phyloP scores from a whole-genome alignment of 2,797 vertebrate species.

The Trachops cirrhosus region DNA sequence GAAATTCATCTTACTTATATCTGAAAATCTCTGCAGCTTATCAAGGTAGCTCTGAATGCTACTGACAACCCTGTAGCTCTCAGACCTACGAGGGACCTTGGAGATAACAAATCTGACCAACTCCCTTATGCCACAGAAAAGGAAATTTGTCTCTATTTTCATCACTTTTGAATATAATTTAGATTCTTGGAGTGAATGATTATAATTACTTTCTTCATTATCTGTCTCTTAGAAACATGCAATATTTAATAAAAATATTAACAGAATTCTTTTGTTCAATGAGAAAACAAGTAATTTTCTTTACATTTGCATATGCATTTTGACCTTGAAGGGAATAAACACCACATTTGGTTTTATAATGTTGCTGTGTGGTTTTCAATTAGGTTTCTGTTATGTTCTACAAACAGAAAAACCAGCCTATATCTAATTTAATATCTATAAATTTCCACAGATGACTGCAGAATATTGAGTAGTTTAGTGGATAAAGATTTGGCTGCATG shows the following conservation, averaged over 20 bases:
- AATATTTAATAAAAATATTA: conserved; percentile 37
- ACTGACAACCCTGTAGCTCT: neutral
- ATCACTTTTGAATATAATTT: conserved; percentile 29
- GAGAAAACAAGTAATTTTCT: conserved; percentile 38
- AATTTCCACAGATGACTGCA: conserved; percentile 70
- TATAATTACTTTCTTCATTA: neutral
- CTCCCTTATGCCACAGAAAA: neutral
- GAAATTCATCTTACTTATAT: conserved; percentile 46
- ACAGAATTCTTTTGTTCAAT: neutral
- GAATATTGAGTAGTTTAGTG: conserved; percentile 40
- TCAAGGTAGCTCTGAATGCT: neutral
- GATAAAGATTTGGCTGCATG: conserved; percentile 48
- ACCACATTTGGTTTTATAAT: conserved; percentile 50
- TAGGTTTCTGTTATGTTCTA: conserved; percentile 57
- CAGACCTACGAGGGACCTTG: neutral
- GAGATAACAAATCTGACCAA: neutral
- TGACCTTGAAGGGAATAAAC: conserved; percentile 44
- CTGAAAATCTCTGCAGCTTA: conserved; percentile 17
- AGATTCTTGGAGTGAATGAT: neutral
- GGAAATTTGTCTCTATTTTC: neutral
- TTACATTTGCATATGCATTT: neutral
- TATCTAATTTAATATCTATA: conserved; percentile 66
- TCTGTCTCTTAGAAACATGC: neutral
- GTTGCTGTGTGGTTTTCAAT: conserved; percentile 57
- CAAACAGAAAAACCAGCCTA: conserved; percentile 56